Percentiles rank a stretch among this genome's conserved stretches.
phyloP scores from a whole-genome alignment of 1,140 invertebrate species.

The Dendrolimus kikuchii region DNA sequence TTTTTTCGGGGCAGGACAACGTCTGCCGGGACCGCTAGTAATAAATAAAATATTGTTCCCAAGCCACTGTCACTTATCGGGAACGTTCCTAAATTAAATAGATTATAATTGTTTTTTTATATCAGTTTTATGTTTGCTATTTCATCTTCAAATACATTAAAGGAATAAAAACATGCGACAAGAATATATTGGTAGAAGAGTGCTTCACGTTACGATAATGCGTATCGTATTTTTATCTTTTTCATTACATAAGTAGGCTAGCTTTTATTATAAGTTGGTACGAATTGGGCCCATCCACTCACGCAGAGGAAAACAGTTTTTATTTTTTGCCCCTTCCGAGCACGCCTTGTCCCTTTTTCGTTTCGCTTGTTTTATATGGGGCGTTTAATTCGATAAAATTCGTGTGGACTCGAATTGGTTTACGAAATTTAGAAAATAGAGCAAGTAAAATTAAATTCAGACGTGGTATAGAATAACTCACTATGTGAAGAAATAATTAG shows the following conservation, averaged over 20 bases:
- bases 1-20: too few relatives aligned
- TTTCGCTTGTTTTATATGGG: constrained; percentile 58
- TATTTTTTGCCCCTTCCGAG: constrained; percentile 43
- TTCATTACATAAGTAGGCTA: constrained; percentile 20
- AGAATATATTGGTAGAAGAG: too few relatives aligned
- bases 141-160: too few relatives aligned
- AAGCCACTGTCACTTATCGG: too few relatives aligned
- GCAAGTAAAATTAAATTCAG: constrained; percentile 13
- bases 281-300: constrained; percentile 15
- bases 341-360: constrained; percentile 52
- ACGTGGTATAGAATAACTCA: too few relatives aligned
- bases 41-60: too few relatives aligned
- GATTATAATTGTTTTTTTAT: too few relatives aligned
- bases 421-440: constrained; percentile 35
- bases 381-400: constrained; percentile 63
- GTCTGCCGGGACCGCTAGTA: too few relatives aligned
- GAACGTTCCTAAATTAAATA: too few relatives aligned
- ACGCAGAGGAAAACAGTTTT: constrained; percentile 35
- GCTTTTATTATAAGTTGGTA: constrained; percentile 22
- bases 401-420: constrained; percentile 47
- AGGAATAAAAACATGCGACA: too few relatives aligned
- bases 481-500: too few relatives aligned
- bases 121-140: too few relatives aligned
- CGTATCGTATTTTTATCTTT: constrained; percentile 18
- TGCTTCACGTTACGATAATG: background rate